Base-by-base conservation (phyloP, 2,113 vertebrate genomes). In the Planiliza haematocheilus region DNA sequence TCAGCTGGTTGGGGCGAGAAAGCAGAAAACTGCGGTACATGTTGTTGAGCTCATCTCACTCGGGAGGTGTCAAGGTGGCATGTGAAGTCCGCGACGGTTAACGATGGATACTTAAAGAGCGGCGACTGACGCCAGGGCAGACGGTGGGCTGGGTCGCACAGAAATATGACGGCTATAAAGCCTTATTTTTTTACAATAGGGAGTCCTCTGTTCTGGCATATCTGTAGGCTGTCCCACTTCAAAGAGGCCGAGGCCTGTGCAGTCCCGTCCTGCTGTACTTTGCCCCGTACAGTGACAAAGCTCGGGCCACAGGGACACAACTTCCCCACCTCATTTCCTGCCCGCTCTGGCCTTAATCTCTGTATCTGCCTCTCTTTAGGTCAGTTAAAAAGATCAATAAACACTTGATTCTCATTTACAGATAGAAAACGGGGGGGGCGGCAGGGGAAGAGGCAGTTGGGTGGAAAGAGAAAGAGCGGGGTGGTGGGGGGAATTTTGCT, bases 341-440 rank as follows among this genome's bases (percentile, higher is more conserved):
- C 83, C 83, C 9, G 59, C 71, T 88, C 81, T 65, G 75, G 79
- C 88, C 46, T 88, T 74, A 65, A 72, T 81, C 62, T 67, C 70
- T 76, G 81, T 85, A 79, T 76, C 88, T 77, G 12, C 74, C 4
- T 78, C 18, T 86, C 82, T 90, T 91, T 89, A 83, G 83, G 87
- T 85, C 18, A 77, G 76, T 90, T 86, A 70, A 88, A 91, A 76
- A 75, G 53, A 89, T 76, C 84, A 87, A 85, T 70, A 91, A 92
- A 94, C 92, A 94, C 93, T 86, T 87, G 68, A 93, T 93, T 94
- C 86, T 91, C 77, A 77, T 92, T 92, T 92, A 89, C 79, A 87
- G 89, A 94, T 93, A 81, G 71, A 74, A 74, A 79, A 80, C 41
- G 24, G 66, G 45, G 21, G 30, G 75, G 24, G 74, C 48, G 68